Base-by-base conservation (phyloP, 2,113 vertebrate genomes). In the Cryptoleucopteryx plumbea region DNA sequence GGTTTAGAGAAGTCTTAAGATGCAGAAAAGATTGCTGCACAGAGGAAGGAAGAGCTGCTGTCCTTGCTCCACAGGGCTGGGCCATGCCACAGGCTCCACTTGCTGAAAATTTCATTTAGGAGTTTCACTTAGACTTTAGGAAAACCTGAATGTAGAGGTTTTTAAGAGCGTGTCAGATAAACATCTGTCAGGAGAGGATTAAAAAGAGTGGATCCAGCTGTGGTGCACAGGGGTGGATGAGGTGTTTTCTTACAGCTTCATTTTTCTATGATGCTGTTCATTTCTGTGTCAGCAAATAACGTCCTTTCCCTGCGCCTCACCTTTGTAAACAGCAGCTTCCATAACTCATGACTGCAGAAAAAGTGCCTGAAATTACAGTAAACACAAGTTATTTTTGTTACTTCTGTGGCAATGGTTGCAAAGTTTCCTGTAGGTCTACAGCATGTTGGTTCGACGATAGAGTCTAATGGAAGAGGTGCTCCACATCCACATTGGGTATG, bases 401-500 rank as follows among this genome's bases (percentile, higher is more conserved):
- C 40, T 34, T 16, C 5, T 2, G 32, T 11, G 50, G 17, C 52
- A 16, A 2, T 9, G 25, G 6, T 2, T 13, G 27, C 4, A 2
- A 31, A 9, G 26, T 6, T 72, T 18, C 11, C 61, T 32, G 10
- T 16, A 21, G 58, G 42, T 38, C 23, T 43, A 11, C 62, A 6
- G 42, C 2, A 0, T 0, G 12, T 47, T 27, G 52, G 25, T 18
- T 31, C 36, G 53, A 3, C 2, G 2, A 3, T 2, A 4, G 27
- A 8, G 62, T 32, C 23, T 25, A 4, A 5, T 3, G 32, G 78
- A 50, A 29, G 78, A 47, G 50, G 15, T 10, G 70, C 61, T 68
- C 42, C 36, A 4, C 2, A 2, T 14, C 68, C 40, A 1, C 12
- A 0, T 3, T 16, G 53, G 20, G 50, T 11, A 14, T 4, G 20